Base-by-base conservation (phyloP, 2,113 vertebrate genomes). In the Corythornis vintsioides region DNA sequence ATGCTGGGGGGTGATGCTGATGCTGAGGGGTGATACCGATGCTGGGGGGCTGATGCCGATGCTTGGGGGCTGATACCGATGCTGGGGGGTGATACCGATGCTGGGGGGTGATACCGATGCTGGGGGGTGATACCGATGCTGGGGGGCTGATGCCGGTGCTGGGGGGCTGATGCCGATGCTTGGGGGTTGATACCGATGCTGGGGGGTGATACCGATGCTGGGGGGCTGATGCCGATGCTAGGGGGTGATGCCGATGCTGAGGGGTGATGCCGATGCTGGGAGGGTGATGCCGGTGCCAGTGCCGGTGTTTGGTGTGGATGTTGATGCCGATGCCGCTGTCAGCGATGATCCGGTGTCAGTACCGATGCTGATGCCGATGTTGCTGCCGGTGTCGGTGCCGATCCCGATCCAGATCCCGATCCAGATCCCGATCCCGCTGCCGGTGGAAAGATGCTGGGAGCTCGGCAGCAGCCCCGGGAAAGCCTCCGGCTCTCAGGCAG, bases 261-360 rank as follows among this genome's bases (percentile, higher is more conserved):
- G 33, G 33, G 33, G 33, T 35, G 38, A 38, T 38, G 38, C 38
- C 38, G 38, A 38, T 38, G 38, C 38, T 38, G 38, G 38, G 38
- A 38, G 38, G 38, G 1, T 3, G 38, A 2, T 28, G 26, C 2
- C 4, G 15, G 2, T 26, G 29, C 3, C n/a, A 43, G 7, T 11
- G 47, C 2, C 4, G 15, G 2, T 22, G 31, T 4, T 4, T 21
- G 28, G 5, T 9, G 22, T 2, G 1, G 35, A 1, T 28, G 9
- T 4, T 1, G 28, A 2, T 29, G 38, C 13, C 4, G 25, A 2
- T 42, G 13, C 3, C 2, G 70, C 2, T 38, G 14, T 13, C 4
- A 26, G 0, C 40, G 40, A 2, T 1, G 22, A 0, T 12, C 9
- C 4, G 47, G 1, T 40, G 13, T 1, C 0, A 73, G 0, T 57